phyloP scores from a whole-genome alignment of 2,888 invertebrate species.

The Argyresthia goedartella region DNA sequence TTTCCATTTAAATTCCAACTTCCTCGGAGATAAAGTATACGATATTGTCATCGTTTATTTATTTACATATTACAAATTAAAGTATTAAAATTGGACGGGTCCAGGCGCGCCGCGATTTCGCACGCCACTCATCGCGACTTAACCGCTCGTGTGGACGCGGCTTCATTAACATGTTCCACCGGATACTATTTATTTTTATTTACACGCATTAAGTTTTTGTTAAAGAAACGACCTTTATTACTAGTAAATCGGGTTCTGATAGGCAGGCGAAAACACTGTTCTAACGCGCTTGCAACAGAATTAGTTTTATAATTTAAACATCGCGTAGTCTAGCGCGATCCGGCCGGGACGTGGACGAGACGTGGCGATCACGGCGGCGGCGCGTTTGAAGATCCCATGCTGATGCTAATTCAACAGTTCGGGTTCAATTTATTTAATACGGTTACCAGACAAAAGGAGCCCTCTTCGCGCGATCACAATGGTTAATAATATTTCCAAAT shows the following conservation, averaged over 20 bases:
- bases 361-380: not conserved
- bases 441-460: conserved; percentile 11
- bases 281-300: not conserved
- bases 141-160: conserved; percentile 21
- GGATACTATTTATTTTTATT: conserved; percentile 9
- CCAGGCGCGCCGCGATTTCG: conserved; percentile 16
- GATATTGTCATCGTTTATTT: conserved; percentile 6
- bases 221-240: not conserved
- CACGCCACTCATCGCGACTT: conserved; percentile 12
- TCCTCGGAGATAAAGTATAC: not conserved
- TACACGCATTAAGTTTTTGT: not conserved
- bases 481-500: conserved; percentile 33
- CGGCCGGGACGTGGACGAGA: no score
- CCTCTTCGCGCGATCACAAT: conserved; percentile 2
- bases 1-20: conserved; percentile 3
- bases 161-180: conserved; percentile 30
- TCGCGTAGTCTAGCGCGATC: not conserved
- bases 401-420: conserved; percentile 1
- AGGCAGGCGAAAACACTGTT: not conserved
- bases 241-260: not conserved
- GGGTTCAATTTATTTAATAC: conserved; percentile 26
- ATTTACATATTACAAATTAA: conserved; percentile 5
- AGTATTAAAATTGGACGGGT: not conserved
- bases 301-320: not conserved
- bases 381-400: not conserved